Evolutionary conservation across 2,113 vertebrate species (phyloP), one percentile per base, ranked within the genome.

Genomic region (Anser brachyrhynchus): DNA sequence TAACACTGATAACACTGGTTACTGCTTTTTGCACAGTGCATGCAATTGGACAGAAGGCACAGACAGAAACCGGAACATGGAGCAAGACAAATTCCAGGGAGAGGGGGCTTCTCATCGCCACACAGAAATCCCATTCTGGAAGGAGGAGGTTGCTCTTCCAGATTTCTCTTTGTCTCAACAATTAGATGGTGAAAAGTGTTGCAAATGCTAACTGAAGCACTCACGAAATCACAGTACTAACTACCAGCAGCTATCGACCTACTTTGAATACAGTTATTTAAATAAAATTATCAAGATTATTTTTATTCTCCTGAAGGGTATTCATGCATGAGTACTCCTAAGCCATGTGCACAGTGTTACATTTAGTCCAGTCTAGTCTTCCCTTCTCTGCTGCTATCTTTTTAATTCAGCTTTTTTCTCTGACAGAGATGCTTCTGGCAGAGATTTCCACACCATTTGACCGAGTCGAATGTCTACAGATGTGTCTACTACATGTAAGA

Each of bases 1-100:
- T 97, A 96, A 91, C 44, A 46, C 44, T 82, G 89, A 93, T 91
- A 95, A 64, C 79, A 66, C 37, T 89, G 91, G 79, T 91, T 96
- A 96, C 64, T 95, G 66, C 46, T 89, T 95, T 96, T 83, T 89
- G 70, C 66, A 55, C 70, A 92, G 72, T 39, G 54, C 54, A 20
- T 46, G 35, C 1, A 1, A 79, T 51, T 74, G 74, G 49, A 92
- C 41, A 87, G 90, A 67, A 95, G 69, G 18, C 70, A 75, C 55
- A 37, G 19, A 64, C 10, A 92, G 66, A 58, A 91, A 93, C 80
- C 33, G 44, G 20, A 90, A 69, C 19, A 16, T 65, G 4, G 7
- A 93, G 25, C 35, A 73, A 93, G 54, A 76, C 46, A 91, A 44
- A 95, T 58, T 76, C 78, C 71, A 52, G 29, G 41, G 11, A 92